Base-by-base conservation (phyloP, 2,113 vertebrate genomes). In the Gobio gobio region DNA sequence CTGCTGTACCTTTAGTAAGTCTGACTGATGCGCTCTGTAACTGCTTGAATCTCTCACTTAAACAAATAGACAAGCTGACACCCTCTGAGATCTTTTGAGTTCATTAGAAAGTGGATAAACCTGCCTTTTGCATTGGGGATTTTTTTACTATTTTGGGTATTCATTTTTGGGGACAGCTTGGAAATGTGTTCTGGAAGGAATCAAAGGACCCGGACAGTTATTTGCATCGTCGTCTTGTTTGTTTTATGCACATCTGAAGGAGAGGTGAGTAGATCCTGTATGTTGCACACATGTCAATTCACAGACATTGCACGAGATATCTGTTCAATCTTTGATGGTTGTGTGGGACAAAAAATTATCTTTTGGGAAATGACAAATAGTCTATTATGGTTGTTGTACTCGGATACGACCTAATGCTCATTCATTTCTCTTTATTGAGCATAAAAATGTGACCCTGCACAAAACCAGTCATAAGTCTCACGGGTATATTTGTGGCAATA, bases 241-340 rank as follows among this genome's bases (percentile, higher is more conserved):
- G 14, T 81, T 22, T 22, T 88, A 26, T 18, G 51, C 24, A 73
- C 85, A n/a, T 68, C 85, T 76, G 61, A 68, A 22, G 61, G 51
- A 81, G 72, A 84, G 14, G 87, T 88, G 70, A 88, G 82, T 84
- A 58, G 26, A 83, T 3, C 18, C 40, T n/a, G 70, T 64, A 4
- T 72, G 40, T 20, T 26, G 9, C 47, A 80, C 78, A 59, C 22
- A 59, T 78, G 7, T 4, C 5, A 22, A 4, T 56, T 36, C 54
- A 56, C 54, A 22, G 18, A 33, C 1, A 56, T 40, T 43, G 75
- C 54, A 78, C 6, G 40, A 22, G 10, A 56, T 10, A 40, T 36
- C 54, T 40, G 6, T 59, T 40, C 1, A 12, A 12, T 18, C 1
- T 51, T 18, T 29, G 24, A 75, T 26, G 1, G 47, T 4, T 16